Evolutionary conservation across 2,888 invertebrate species (phyloP).

Genomic region (Carterocephalus palaemon): DNA sequence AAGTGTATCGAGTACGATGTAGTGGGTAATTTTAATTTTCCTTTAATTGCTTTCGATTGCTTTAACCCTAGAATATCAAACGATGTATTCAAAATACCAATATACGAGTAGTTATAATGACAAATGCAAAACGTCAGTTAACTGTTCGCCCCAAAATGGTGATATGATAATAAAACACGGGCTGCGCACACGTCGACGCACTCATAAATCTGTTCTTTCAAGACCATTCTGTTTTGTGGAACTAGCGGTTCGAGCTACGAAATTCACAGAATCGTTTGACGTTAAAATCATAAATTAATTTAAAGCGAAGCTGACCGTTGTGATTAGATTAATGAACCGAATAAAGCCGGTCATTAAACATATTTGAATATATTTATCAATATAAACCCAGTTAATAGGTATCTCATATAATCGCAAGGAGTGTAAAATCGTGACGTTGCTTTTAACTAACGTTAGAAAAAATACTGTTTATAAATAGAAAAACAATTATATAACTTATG

Average conservation of each 20-base stretch:
- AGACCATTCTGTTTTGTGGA: slow-evolving; percentile 52
- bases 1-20: slow-evolving; percentile 18
- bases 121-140: slow-evolving; percentile 28
- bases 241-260: slow-evolving; percentile 25
- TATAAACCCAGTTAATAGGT: too few species aligned
- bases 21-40: slow-evolving; percentile 16
- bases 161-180: slow-evolving; percentile 53
- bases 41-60: slow-evolving; percentile 4
- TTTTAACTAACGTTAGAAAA: too few species aligned
- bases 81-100: too few species aligned
- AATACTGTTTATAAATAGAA: too few species aligned
- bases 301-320: slow-evolving; percentile 5
- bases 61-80: slow-evolving; percentile 5
- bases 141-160: slow-evolving; percentile 41
- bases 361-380: not conserved
- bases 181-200: slow-evolving; percentile 47
- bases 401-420: too few species aligned
- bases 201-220: slow-evolving; percentile 59
- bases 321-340: not conserved
- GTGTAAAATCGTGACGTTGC: too few species aligned
- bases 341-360: not conserved
- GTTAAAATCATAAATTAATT: slow-evolving; percentile 9
- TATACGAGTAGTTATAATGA: not conserved
- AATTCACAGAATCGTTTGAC: slow-evolving; percentile 20
- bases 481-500: too few species aligned